Evolutionary conservation across 2,888 invertebrate species (phyloP).

Genomic region (Augochlorella aurata): DNA sequence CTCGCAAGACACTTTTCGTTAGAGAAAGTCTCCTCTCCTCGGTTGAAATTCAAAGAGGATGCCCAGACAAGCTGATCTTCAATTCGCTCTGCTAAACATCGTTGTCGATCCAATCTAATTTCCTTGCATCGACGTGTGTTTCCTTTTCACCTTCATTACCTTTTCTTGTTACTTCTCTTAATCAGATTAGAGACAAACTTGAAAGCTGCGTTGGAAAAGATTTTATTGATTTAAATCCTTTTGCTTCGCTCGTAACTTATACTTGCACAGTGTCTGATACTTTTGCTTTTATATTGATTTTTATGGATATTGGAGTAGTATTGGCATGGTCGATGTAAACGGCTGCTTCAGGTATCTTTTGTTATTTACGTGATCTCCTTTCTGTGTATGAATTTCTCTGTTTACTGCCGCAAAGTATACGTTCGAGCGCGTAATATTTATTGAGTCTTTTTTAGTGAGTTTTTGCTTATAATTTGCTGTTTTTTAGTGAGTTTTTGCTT

Average conservation of each 20-base stretch:
- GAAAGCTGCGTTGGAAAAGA: not conserved
- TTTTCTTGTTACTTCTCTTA: not conserved
- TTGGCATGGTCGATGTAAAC: no score
- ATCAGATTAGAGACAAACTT: not conserved
- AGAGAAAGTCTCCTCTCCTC: not conserved
- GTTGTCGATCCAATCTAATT: slow-evolving; percentile 26
- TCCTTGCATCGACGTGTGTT: not conserved
- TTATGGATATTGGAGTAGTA: no score
- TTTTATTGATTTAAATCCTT: not conserved
- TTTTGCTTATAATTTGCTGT: no score
- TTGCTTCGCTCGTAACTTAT: not conserved
- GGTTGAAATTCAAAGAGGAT: slow-evolving; percentile 31
- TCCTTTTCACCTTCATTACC: not conserved
- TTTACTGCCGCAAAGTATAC: no score
- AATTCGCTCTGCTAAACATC: slow-evolving; percentile 17
- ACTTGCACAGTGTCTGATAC: no score
- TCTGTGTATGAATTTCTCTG: no score
- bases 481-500: no score
- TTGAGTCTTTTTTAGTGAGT: no score
- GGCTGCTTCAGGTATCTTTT: no score
- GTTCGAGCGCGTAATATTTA: no score
- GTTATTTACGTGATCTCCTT: no score
- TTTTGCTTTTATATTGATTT: no score
- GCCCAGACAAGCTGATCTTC: slow-evolving; percentile 17
- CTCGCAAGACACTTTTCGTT: slow-evolving; percentile 44